Evolutionary conservation across 2,797 vertebrate genomes (phyloP), one percentile per base, ranked within the genome.

Genomic region (Acipenser transmontanus): DNA sequence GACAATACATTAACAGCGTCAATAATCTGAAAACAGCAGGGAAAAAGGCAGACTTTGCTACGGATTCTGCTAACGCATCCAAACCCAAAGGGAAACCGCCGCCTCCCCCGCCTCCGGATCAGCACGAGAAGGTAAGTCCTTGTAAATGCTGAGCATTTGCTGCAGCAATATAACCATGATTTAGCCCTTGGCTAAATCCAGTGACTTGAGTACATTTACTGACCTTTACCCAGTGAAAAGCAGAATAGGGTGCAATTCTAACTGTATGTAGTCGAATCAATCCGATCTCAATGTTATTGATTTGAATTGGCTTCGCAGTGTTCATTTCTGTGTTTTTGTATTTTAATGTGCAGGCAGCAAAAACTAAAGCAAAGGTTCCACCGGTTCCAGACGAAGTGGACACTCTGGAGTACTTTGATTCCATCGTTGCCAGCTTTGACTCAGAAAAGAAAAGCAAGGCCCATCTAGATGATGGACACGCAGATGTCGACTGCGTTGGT

Each of bases 401-500:
- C 83, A 93, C 94, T 6, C 80, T 99, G 4, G 89, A 91, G 72
- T 98, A 92, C 84, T 94, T 98, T 7, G 96, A 99, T 56, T 84
- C 88, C 0, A 86, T 97, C 71, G 98, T 99, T 20, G 93, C 94
- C 51, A 94, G 92, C 77, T 88, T 95, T 74, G 96, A 98, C 70
- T 82, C 80, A 48, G 95, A 97, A 69, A 79, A 77, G 57, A 74
- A 14, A 47, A 77, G 52, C 14, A 91, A 88, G 78, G 81, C 87
- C 2, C 84, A 86, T 48, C 20, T 68, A 8, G 86, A 92, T 12
- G 79, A 82, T 13, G 91, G 82, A 48, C 90, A 94, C 1, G 94
- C 85, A 66, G 97, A 99, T 1, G 94, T 98, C 64, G 97, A 99
- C 80, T 95, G 96, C 63, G 90, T 98, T 71, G 96, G 97, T 95